A percentile compares a stretch with the other conserved stretches of the same genome.
phyloP scores from a whole-genome alignment of 2,888 invertebrate genomes.

The Plagodis pulveraria region DNA sequence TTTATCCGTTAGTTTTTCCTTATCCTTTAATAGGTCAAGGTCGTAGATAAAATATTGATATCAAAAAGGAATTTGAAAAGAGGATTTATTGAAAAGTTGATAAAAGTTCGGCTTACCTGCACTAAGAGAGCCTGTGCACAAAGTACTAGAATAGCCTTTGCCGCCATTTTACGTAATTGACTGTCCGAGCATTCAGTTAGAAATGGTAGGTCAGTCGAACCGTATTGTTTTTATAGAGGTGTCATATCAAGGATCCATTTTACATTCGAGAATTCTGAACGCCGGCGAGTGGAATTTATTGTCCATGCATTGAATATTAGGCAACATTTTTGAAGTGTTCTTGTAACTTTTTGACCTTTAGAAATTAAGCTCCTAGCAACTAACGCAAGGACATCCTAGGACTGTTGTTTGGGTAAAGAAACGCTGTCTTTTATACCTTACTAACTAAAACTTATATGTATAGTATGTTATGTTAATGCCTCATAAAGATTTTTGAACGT shows the following conservation, averaged over 20 bases:
- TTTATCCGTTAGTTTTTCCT: too few relatives aligned
- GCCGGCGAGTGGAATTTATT: slow-evolving; percentile 3
- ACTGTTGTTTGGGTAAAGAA: slow-evolving; percentile 2
- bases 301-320: slow-evolving; percentile 4
- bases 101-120: slow-evolving; percentile 12
- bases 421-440: slow-evolving; percentile 11
- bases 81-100: background rate
- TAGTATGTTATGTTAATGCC: too few relatives aligned
- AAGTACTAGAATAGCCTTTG: slow-evolving; percentile 33
- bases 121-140: slow-evolving; percentile 36
- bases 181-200: slow-evolving; percentile 11
- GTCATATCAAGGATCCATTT: slow-evolving; percentile 10
- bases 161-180: slow-evolving; percentile 36
- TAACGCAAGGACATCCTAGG: slow-evolving; percentile 5
- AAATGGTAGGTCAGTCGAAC: slow-evolving; percentile 17
- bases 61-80: too few relatives aligned
- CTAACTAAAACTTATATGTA: too few relatives aligned
- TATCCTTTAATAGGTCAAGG: too few relatives aligned
- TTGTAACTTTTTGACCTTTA: slow-evolving; percentile 6
- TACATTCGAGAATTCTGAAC: slow-evolving; percentile 2
- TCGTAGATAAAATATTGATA: too few relatives aligned
- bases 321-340: slow-evolving; percentile 10
- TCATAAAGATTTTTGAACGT: too few relatives aligned
- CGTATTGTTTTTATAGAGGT: slow-evolving; percentile 25
- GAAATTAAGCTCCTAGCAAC: slow-evolving; percentile 6